These are phyloP conservation scores for Pyrrhura leucotis DNA, from an alignment of 2,797 vertebrate genomes.

Conservation along the genomic window DNA sequence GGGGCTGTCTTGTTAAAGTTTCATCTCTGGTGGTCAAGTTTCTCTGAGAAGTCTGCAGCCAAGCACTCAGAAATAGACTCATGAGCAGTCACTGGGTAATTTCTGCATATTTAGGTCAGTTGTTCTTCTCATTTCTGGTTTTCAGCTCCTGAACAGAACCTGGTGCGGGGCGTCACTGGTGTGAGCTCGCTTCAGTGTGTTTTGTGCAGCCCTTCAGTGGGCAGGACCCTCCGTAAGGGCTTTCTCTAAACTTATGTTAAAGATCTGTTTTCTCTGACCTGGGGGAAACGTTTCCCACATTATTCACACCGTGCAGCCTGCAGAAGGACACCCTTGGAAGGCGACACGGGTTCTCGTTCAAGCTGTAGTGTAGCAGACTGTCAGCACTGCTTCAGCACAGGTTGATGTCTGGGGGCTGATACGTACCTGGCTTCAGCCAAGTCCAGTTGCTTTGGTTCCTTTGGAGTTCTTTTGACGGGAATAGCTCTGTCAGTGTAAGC, in stretches of 20 bases:
- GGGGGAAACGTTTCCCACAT: background rate
- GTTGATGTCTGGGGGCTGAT: background rate
- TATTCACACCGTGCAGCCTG: background rate
- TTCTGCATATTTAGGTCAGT: slow-evolving; percentile 56
- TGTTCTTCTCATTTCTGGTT: background rate
- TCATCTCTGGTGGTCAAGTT: slow-evolving; percentile 42
- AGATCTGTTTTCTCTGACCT: background rate
- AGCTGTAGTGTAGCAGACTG: background rate
- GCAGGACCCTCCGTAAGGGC: background rate
- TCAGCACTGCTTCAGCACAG: background rate
- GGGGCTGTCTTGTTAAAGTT: background rate
- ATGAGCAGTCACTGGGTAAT: background rate
- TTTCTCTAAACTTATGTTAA: background rate
- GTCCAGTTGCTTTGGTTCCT: background rate
- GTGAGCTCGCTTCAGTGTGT: background rate
- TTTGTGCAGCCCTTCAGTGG: background rate
- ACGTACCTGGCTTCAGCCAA: background rate
- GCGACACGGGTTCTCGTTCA: background rate
- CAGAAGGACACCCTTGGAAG: background rate
- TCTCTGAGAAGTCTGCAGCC: background rate
- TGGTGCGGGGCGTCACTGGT: background rate
- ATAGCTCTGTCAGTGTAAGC: background rate
- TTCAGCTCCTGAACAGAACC: background rate
- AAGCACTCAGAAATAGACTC: slow-evolving; percentile 32
- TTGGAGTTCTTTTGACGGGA: background rate